phyloP scores from a whole-genome alignment of 1,140 invertebrate genomes.

The Trinorchestia longiramus region DNA sequence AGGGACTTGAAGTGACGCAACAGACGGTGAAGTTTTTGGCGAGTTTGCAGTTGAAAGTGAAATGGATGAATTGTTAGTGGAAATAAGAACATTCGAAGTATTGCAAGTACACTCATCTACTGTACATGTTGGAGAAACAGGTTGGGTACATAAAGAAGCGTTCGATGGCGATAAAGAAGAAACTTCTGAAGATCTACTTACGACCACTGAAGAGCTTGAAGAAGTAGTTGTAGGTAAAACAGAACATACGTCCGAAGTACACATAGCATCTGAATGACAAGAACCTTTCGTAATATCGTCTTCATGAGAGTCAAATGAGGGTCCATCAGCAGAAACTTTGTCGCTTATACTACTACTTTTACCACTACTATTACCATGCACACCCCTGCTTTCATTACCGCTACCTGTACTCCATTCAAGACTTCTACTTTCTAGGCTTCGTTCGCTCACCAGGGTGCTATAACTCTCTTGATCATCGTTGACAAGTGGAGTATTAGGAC shows the following conservation, averaged over 20 bases:
- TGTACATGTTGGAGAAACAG: not conserved
- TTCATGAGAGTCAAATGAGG: not conserved
- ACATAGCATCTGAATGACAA: not conserved
- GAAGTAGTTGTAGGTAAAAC: not conserved
- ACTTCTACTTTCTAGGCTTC: not conserved
- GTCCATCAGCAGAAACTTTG: not conserved
- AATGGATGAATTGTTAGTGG: not conserved
- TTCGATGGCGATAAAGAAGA: not conserved
- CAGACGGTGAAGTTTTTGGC: not conserved
- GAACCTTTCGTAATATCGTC: not conserved
- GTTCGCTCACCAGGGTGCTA: not conserved
- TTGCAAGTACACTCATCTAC: not conserved
- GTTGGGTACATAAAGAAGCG: not conserved
- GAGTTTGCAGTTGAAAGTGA: not conserved
- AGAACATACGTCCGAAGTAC: not conserved
- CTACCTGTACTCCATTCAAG: not conserved
- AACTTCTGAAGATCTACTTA: not conserved
- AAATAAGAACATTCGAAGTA: not conserved
- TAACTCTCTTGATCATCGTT: not conserved
- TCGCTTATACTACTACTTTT: no score
- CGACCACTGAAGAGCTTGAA: not conserved
- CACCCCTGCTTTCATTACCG: not conserved
- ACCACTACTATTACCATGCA: no score
- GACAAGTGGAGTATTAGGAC: not conserved
- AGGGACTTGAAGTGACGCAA: not conserved